Conservation (phyloP, 1,140 invertebrate species). For the Hylaeus anthracinus region DNA sequence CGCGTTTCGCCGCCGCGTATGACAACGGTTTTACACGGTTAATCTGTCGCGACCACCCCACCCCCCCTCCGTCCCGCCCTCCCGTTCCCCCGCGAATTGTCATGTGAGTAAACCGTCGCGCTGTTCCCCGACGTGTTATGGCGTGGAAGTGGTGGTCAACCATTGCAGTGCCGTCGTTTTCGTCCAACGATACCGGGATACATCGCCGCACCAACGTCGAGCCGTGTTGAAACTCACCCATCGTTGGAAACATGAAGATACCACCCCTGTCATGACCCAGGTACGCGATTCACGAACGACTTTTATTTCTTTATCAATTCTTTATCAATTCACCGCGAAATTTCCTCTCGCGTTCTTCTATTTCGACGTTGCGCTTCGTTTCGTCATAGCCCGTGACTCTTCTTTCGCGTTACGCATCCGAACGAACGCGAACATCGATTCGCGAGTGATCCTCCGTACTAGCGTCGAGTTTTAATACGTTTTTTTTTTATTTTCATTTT, state of each 20-base stretch:
- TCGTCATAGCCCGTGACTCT: not conserved
- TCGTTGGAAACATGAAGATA: conserved; percentile 64
- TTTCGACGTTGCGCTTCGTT: not conserved
- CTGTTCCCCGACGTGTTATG: conserved; percentile 31
- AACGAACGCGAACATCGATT: not conserved
- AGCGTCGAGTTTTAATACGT: not conserved
- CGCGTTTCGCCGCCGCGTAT: conserved; percentile 10
- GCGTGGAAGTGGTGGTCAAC: conserved; percentile 23
- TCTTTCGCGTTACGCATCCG: not conserved
- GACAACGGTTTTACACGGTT: not conserved
- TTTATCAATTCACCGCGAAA: not conserved
- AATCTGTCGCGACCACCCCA: not conserved
- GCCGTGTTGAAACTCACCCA: conserved; percentile 19
- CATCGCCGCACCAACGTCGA: conserved; percentile 30
- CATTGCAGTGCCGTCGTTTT: conserved; percentile 39
- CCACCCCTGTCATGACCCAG: conserved; percentile 69
- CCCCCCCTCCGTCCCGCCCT: too few species aligned
- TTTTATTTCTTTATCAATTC: not conserved
- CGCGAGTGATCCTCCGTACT: not conserved
- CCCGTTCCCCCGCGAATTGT: not conserved
- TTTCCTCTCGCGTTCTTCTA: not conserved
- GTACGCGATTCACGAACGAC: conserved; percentile 40
- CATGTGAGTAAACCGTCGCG: conserved; percentile 36
- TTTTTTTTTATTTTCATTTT: not conserved
- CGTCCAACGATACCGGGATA: conserved; percentile 24